phyloP scores from a whole-genome alignment of 2,888 invertebrate genomes.

The Bibio marci region DNA sequence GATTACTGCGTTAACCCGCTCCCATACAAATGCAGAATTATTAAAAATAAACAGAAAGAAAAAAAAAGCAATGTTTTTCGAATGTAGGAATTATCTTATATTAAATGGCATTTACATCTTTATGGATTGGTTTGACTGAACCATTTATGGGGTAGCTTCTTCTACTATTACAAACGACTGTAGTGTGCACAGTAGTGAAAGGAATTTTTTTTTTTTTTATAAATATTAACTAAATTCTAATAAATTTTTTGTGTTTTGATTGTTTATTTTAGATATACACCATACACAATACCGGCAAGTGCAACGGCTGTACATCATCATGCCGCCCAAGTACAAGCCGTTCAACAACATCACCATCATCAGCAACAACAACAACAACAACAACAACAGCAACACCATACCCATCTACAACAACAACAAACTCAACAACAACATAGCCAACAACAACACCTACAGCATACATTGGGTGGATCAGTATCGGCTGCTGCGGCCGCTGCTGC shows the following conservation, averaged over 20 bases:
- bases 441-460: slow-evolving; percentile 12
- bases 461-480: slow-evolving; percentile 21
- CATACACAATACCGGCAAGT: slow-evolving; percentile 40
- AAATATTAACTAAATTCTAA: not conserved
- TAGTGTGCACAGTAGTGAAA: too few relatives aligned
- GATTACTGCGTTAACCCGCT: too few relatives aligned
- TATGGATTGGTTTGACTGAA: too few relatives aligned
- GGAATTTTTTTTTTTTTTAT: not conserved
- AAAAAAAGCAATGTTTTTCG: too few relatives aligned
- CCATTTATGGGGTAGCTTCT: too few relatives aligned
- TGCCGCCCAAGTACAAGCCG: slow-evolving; percentile 30
- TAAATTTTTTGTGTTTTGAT: slow-evolving; percentile 19
- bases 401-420: too few relatives aligned
- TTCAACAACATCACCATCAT: slow-evolving; percentile 11
- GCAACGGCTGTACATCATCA: slow-evolving; percentile 29
- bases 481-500: slow-evolving; percentile 33
- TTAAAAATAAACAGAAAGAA: too few relatives aligned
- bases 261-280: slow-evolving; percentile 42
- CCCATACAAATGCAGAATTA: too few relatives aligned
- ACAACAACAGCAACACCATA: slow-evolving; percentile 18
- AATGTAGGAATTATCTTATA: too few relatives aligned
- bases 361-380: not conserved
- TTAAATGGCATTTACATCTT: too few relatives aligned
- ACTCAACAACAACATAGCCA: slow-evolving; percentile 10
- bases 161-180: too few relatives aligned